These are phyloP conservation scores for Bhutanitis thaidina DNA, from an alignment of 2,888 invertebrate genomes.

Conservation along the genomic window DNA sequence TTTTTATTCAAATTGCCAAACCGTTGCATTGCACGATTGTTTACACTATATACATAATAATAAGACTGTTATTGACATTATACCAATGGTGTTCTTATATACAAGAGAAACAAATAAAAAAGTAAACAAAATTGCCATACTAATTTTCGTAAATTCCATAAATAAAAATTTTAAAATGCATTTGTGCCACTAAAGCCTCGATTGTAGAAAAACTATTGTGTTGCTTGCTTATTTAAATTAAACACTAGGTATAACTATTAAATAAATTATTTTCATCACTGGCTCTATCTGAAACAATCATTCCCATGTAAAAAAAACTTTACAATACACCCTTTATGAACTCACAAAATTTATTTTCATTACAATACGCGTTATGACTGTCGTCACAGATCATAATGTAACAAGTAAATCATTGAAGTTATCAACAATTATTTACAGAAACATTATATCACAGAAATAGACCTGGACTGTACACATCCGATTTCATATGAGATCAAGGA, in stretches of 20 bases:
- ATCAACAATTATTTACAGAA: slow-evolving; percentile 17
- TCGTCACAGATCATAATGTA: neutral
- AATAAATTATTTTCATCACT: slow-evolving; percentile 12
- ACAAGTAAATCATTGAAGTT: neutral
- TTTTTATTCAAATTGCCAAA: neutral
- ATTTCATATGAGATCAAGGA: neutral
- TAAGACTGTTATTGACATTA: neutral
- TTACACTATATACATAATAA: neutral
- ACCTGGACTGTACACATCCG: neutral
- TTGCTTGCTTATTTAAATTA: neutral
- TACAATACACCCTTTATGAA: neutral
- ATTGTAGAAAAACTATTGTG: neutral
- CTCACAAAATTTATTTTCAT: too few relatives aligned
- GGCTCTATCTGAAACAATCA: neutral
- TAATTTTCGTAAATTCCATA: neutral
- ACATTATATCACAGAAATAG: slow-evolving; percentile 17
- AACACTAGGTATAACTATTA: neutral
- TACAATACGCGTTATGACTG: neutral
- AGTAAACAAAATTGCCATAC: neutral
- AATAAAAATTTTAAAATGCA: neutral
- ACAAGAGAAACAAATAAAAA: neutral
- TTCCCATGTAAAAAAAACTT: neutral
- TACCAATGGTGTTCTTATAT: neutral
- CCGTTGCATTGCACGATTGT: neutral
- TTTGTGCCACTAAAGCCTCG: neutral